Percentiles rank a stretch among this genome's conserved stretches.
These are phyloP conservation scores for Microvelia longipes DNA, from an alignment of 1,140 invertebrate species.

Conservation along the genomic window DNA sequence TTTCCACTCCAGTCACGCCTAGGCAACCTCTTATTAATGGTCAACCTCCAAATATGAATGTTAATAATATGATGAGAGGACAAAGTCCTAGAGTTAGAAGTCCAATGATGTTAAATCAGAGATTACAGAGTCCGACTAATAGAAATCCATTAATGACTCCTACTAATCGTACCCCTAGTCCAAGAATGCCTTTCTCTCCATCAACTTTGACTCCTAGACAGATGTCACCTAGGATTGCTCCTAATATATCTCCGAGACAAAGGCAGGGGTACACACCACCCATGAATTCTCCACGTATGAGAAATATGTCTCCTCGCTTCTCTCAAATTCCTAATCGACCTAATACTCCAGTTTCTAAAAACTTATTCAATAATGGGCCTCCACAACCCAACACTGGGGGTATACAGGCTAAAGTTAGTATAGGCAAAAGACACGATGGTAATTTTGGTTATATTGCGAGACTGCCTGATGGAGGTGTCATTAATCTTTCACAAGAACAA, in stretches of 20 bases:
- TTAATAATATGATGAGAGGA: too few relatives aligned
- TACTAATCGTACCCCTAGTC: not conserved
- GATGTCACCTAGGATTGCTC: not conserved
- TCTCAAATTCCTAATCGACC: too few relatives aligned
- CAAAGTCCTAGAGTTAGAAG: too few relatives aligned
- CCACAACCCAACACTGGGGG: not conserved
- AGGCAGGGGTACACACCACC: not conserved
- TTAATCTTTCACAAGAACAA: conserved; percentile 1
- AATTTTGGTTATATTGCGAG: conserved; percentile 9
- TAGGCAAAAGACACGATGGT: conserved; percentile 6
- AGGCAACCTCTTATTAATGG: too few relatives aligned
- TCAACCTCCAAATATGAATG: not conserved
- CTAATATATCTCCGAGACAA: not conserved
- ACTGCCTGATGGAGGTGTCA: conserved; percentile 12
- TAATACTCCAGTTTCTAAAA: not conserved
- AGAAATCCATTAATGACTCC: not conserved
- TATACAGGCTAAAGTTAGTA: not conserved
- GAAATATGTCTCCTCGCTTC: not conserved
- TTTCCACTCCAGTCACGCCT: too few relatives aligned
- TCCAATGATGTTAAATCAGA: too few relatives aligned
- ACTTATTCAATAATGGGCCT: not conserved
- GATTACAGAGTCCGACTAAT: not conserved
- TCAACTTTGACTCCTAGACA: not conserved
- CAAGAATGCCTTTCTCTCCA: not conserved
- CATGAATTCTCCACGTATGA: not conserved